Evolutionary conservation across 2,113 vertebrate species (phyloP), one percentile per base, ranked within the genome.

Genomic region (Neolamprologus falcicula): DNA sequence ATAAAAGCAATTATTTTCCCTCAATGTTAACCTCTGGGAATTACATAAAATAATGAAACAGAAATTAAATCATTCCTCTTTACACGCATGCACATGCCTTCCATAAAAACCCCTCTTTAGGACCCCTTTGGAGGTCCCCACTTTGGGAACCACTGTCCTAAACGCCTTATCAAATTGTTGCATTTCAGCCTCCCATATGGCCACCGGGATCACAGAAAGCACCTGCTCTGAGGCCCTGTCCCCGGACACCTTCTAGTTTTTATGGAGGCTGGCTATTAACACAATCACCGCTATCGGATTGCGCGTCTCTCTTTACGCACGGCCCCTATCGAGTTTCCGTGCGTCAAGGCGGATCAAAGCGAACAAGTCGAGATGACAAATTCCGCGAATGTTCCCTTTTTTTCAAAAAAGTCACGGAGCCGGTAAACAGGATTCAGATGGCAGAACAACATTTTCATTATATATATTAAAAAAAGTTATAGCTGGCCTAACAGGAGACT

Each of bases 211-310:
- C 93, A 94, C 86, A 91, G 90, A 92, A 89, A 94, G 93, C 95
- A 96, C 96, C 95, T 96, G 96, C 95, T 94, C 89, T 89, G 94
- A 90, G 92, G 93, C 92, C 93, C 91, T 37, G 86, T 85, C 68
- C 88, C 87, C 78, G 86, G 90, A 93, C 93, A 95, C 94, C 93
- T 95, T 92, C 88, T 89, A 92, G 86, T 93, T 94, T 94, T 95
- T 95, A 95, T 94, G 94, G 92, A 86, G 87, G 87, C 88, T 80
- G 89, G 87, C 94, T 94, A 95, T 94, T 95, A 96, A 96, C 94
- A 92, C 93, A 93, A 95, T 92, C 94, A 92, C 92, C 79, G 92
- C 90, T 93, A 95, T 96, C 95, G 88, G 87, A 94, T 94, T 93
- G 92, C 94, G 86, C 93, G 93, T 93, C 92, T 94, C 90, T 88